phyloP scores from a whole-genome alignment of 2,113 vertebrate species.

The Rallus limicola region DNA sequence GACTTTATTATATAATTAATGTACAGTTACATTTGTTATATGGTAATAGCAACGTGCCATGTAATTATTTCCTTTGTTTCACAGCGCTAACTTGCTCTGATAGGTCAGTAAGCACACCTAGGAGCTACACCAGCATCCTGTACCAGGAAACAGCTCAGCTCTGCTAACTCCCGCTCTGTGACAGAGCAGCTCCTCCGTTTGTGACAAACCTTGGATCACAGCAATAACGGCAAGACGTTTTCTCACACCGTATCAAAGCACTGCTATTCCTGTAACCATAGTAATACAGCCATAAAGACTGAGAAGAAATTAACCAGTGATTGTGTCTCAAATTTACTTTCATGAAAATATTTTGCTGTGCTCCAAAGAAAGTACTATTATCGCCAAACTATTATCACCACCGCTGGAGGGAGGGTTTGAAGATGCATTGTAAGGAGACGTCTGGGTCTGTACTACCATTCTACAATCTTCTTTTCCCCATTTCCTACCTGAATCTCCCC shows the following conservation, averaged over 20 bases:
- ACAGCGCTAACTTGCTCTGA: accelerated
- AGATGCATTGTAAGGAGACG: not conserved
- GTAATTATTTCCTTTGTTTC: not conserved
- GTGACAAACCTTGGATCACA: not conserved
- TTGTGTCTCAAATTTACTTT: not conserved
- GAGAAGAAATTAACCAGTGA: not conserved
- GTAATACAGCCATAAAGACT: not conserved
- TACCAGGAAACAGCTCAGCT: not conserved
- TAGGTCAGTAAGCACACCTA: not conserved
- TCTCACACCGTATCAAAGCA: not conserved
- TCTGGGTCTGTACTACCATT: not conserved
- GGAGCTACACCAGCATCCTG: not conserved
- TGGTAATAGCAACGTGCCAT: not conserved
- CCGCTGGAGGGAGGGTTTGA: not conserved
- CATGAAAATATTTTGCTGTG: not conserved
- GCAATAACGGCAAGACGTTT: not conserved
- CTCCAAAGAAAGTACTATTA: not conserved
- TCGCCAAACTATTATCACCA: no score
- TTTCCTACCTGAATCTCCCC: not conserved
- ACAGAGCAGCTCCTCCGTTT: not conserved
- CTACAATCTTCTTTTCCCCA: not conserved
- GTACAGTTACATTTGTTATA: not conserved
- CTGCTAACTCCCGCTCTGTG: not conserved
- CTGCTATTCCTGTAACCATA: not conserved
- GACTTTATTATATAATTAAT: not conserved